Base-by-base conservation (phyloP, 1,140 invertebrate species). In the Papilio helenus region DNA sequence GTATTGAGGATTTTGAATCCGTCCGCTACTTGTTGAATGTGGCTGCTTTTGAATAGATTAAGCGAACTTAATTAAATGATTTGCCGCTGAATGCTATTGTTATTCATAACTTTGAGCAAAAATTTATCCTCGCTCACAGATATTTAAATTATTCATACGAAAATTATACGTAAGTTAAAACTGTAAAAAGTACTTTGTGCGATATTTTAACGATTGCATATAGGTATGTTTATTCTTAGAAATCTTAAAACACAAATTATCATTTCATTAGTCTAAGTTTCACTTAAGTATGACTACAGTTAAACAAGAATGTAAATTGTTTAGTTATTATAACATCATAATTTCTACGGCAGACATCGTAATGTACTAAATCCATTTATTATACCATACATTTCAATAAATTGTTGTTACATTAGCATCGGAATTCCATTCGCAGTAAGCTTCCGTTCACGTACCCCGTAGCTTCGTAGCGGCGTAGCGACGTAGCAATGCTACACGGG, bases 11-110 rank as follows among this genome's bases (percentile, higher is more conserved):
- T 87, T 91, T 88, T 82, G 85, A 86, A 88, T 88, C 85, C 82
- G 82, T 85, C 85, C 74, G 86, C 89, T 86, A 94, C 91, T 92
- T 92, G 90, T 94, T 94, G 91, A 92, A 87, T 86, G 89, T 84
- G 85, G 79, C 81, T 84, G 89, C 86, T 89, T 88, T 86, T 92
- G 87, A 92, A 91, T 93, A 88, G 88, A 89, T 90, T 88, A 89
- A 86, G 87, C 82, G 82, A 86, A 87, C 79, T 88, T 90, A 90
- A 92, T 91, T 93, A 93, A 88, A 90, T 86, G 82, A 88, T 89
- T 88, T 86, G 83, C 82, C 82, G 71, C 80, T 87, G 84, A 92
- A 84, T 86, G 80, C 79, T 61, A 26, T 74, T 74, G 44, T 74
- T 74, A 74, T 74, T 74, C 44, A 76, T 61, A 58, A 72, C 55